Conservation (phyloP, 2,888 invertebrate genomes). For the Girardia tigrina region DNA sequence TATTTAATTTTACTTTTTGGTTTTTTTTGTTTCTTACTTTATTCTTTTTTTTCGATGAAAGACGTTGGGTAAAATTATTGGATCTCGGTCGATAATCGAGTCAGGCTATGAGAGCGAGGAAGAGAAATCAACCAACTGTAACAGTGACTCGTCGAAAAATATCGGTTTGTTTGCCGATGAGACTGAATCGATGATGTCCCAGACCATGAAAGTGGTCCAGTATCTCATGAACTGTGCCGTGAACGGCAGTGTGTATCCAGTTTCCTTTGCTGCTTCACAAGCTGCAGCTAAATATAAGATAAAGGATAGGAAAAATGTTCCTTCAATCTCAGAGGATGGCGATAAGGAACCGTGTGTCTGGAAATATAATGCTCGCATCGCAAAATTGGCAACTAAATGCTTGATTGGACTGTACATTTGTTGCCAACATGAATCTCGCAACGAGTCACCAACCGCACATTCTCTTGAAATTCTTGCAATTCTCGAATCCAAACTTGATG, state of each 20-base stretch:
- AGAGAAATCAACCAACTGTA: neutral
- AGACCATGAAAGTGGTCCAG: neutral
- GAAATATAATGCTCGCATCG: neutral
- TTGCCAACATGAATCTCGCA: neutral
- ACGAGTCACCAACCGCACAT: neutral
- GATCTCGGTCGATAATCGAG: neutral
- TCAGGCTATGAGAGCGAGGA: neutral
- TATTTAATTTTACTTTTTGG: too few relatives aligned
- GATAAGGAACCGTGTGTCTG: neutral
- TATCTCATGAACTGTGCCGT: neutral
- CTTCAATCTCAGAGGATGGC: neutral
- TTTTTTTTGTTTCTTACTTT: too few relatives aligned
- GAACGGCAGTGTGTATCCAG: neutral
- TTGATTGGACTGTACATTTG: neutral
- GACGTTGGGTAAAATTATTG: neutral
- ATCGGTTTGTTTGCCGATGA: neutral
- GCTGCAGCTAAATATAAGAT: neutral
- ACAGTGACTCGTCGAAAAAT: neutral
- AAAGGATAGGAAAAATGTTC: neutral
- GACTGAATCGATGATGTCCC: neutral
- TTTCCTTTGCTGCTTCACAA: neutral
- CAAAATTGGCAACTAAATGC: neutral
- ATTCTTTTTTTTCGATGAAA: neutral
- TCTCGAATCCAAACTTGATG: neutral
- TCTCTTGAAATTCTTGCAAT: neutral